Base-by-base conservation (phyloP, 2,888 invertebrate genomes). In the Drosophila histrio region DNA sequence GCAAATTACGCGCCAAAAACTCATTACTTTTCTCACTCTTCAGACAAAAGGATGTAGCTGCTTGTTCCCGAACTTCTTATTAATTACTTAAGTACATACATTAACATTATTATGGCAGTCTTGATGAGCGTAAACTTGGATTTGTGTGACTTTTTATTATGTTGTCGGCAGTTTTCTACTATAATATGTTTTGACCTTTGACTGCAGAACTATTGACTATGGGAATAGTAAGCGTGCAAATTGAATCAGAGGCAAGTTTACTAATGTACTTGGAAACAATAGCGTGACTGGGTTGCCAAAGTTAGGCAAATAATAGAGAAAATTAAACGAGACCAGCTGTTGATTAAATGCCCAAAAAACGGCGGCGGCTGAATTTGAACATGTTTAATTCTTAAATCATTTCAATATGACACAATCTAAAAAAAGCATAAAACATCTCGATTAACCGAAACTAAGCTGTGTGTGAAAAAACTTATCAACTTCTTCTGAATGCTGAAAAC, bases 261-360 rank as follows among this genome's bases (percentile, higher is more conserved):
- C 62, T 44, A 57, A 81, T 58, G 79, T 64, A 61, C 57, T 50
- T 49, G 64, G 26, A 38, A 64, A 59, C 34, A 60, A 56, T 66
- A 63, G 77, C 79, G 79, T 80, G 82, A 77, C 79, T 59, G 69
- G 77, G 21, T 9, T 71, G 47, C 52, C 38, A 26, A 73, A 81
- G 38, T 56, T 50, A 30, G 34, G 21, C 56, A 54, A 60, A 66
- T 72, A 64, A 67, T 56, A 54, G 47, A 43, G 49, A 58, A 65
- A 70, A 65, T 72, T 52, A 72, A 74, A 6, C 5, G 7, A 17
- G 58, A n/a, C 32, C 41, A 64, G 69, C 64, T 77, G 64, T 79
- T 75, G 66, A 75, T 79, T 72, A 63, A 57, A 19, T 68, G 64
- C 3, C 24, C 36, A 62, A 69, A 49, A 53, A 30, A 7, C 30